A percentile compares a stretch with the other conserved stretches of the same genome.
phyloP scores from a whole-genome alignment of 2,797 vertebrate genomes.

The Propithecus deckenii region DNA sequence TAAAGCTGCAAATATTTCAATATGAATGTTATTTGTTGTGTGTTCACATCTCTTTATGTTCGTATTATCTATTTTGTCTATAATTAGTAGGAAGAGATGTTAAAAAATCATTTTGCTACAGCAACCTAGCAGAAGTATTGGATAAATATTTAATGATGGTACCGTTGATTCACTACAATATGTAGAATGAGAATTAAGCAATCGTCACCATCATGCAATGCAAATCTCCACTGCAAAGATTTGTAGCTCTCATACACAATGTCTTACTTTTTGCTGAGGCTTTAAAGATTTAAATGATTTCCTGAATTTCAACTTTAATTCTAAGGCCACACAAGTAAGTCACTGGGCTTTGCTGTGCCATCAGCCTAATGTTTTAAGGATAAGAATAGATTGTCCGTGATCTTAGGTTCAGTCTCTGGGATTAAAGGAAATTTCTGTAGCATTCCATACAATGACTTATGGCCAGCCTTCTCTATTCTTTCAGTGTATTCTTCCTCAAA shows the following conservation, averaged over 20 bases:
- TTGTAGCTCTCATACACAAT: not conserved
- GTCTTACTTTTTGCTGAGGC: not conserved
- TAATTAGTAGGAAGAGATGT: conserved; percentile 58
- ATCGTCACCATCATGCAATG: not conserved
- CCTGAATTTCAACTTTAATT: conserved; percentile 59
- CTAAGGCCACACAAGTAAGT: not conserved
- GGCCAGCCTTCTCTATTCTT: not conserved
- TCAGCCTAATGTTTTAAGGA: conserved; percentile 6
- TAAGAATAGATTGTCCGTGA: not conserved
- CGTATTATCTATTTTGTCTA: conserved; percentile 58
- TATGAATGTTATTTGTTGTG: conserved; percentile 34
- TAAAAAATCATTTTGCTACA: conserved; percentile 60
- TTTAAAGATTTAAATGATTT: conserved; percentile 62
- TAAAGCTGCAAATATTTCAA: conserved; percentile 45
- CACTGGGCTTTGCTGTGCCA: conserved; percentile 2
- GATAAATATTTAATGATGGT: conserved; percentile 74
- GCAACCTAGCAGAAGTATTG: conserved; percentile 12
- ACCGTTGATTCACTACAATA: conserved; percentile 45
- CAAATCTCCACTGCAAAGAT: conserved; percentile 45
- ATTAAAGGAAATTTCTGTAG: conserved; percentile 29
- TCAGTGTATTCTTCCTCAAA: conserved; percentile 12
- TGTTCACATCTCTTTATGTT: conserved; percentile 19
- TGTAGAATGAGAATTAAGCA: conserved; percentile 49
- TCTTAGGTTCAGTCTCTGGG: not conserved
- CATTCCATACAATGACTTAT: not conserved